phyloP scores from a whole-genome alignment of 2,113 vertebrate genomes.

The Trichechus manatus region DNA sequence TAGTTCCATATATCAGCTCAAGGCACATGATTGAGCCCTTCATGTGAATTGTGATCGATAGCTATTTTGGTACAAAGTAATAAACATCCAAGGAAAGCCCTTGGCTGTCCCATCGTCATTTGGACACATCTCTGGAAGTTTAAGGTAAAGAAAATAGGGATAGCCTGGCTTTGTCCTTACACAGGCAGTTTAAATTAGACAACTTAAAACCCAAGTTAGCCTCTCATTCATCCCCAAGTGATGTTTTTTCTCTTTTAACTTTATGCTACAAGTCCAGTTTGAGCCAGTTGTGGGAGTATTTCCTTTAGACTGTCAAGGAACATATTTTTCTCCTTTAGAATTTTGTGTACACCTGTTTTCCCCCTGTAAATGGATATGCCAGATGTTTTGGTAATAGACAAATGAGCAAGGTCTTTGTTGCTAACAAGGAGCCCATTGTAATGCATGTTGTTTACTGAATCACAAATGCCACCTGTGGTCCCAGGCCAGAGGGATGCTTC shows the following conservation, averaged over 20 bases:
- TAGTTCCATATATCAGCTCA: fast-evolving
- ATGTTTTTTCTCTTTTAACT: not conserved
- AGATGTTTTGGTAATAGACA: not conserved
- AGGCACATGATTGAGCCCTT: fast-evolving
- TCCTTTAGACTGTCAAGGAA: not conserved
- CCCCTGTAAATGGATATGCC: not conserved
- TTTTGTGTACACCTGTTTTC: not conserved
- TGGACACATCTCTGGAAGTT: not conserved
- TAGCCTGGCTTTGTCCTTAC: not conserved
- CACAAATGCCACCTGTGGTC: not conserved
- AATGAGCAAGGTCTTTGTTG: not conserved
- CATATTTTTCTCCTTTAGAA: not conserved
- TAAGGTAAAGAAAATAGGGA: not conserved
- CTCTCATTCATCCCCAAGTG: not conserved
- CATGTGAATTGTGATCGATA: not conserved
- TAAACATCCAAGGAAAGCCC: not conserved
- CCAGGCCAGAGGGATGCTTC: not conserved
- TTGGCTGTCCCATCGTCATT: not conserved
- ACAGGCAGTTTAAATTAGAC: not conserved
- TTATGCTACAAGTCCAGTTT: not conserved
- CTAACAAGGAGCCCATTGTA: not conserved
- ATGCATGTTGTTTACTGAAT: not conserved
- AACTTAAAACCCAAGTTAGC: not conserved
- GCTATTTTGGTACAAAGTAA: not conserved
- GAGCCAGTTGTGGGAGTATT: not conserved